A percentile compares a stretch with the other conserved stretches of the same genome.
Conservation (phyloP, 2,113 vertebrate genomes). For the Nothobranchius furzeri region DNA sequence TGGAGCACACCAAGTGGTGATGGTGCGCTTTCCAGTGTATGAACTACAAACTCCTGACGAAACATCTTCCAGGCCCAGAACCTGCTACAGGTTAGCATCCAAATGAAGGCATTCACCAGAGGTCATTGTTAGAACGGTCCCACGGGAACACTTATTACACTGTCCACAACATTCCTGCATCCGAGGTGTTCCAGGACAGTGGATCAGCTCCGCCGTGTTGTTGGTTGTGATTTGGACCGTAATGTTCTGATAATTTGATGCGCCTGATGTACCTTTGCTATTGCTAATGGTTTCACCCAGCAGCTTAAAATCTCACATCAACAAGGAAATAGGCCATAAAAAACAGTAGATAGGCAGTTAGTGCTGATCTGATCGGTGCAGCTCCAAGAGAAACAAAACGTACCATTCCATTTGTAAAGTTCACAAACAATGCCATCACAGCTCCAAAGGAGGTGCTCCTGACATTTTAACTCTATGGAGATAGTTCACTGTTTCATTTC, state of each 20-base stretch:
- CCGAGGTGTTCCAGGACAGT: no score
- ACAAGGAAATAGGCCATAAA: constrained; percentile 2
- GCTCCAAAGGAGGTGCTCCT: background rate
- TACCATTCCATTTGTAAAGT: background rate
- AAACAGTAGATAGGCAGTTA: background rate
- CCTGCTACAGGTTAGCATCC: no score
- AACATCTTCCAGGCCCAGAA: no score
- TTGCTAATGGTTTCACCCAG: background rate
- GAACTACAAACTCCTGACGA: no score
- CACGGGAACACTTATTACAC: no score
- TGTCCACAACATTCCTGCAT: background rate
- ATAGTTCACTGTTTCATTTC: constrained; percentile 1
- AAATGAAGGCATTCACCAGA: no score
- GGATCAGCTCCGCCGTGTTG: background rate
- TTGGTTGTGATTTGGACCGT: background rate
- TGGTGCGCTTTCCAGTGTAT: no score
- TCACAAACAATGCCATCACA: background rate
- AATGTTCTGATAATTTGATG: constrained; percentile 12
- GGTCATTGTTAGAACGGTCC: no score
- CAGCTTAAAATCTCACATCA: background rate
- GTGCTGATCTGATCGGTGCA: background rate
- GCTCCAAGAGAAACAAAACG: background rate
- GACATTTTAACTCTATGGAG: background rate
- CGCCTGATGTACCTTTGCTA: background rate
- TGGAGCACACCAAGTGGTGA: no score